A percentile compares a stretch with the other conserved stretches of the same genome.
Conservation (phyloP, 2,888 invertebrate species). For the Heliconius charithonia region DNA sequence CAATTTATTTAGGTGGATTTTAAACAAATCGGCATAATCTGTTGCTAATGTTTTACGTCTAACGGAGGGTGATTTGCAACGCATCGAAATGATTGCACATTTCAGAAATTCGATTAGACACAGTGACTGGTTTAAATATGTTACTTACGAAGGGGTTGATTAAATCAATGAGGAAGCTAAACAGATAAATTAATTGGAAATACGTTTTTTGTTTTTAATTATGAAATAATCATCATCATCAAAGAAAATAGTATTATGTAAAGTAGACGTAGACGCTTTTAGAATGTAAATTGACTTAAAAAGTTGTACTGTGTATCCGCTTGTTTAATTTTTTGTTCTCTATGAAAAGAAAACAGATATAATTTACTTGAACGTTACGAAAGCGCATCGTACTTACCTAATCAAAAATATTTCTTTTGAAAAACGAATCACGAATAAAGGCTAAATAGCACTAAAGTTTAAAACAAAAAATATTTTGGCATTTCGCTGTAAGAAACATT, state of each 20-base stretch:
- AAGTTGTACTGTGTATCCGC: neutral
- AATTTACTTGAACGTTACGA: neutral
- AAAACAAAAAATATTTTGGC: neutral
- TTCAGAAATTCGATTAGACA: conserved; percentile 60
- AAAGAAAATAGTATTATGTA: neutral
- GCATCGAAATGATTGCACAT: conserved; percentile 65
- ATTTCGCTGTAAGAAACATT: neutral
- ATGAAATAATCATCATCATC: neutral
- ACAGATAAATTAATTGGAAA: neutral
- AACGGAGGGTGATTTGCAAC: conserved; percentile 66
- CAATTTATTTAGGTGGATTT: conserved; percentile 52
- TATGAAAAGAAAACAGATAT: neutral
- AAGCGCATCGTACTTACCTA: conserved; percentile 9
- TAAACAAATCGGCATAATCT: conserved; percentile 63
- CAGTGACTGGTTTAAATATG: conserved; percentile 44
- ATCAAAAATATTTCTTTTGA: conserved; percentile 2
- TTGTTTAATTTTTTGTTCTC: neutral
- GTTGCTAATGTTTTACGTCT: conserved; percentile 61
- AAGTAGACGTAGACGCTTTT: neutral
- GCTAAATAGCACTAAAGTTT: neutral
- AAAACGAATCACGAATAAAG: neutral
- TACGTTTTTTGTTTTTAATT: neutral
- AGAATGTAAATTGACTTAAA: no score
- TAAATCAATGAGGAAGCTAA: conserved; percentile 14
- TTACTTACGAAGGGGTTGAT: conserved; percentile 25